Evolutionary conservation across 2,797 vertebrate genomes (phyloP).

Genomic region (Eupleurogrammus muticus): DNA sequence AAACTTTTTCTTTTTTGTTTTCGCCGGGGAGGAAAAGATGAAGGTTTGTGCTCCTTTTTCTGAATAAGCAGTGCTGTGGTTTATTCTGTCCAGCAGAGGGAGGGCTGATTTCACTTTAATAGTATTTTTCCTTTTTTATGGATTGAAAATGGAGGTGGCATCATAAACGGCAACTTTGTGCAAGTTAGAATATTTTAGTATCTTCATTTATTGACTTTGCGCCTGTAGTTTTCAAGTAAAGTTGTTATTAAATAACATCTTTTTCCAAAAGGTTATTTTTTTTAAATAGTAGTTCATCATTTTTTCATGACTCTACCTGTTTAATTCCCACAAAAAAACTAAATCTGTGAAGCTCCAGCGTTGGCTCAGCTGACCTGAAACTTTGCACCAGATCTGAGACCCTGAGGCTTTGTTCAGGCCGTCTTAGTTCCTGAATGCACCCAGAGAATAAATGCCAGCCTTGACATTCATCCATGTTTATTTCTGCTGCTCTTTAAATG

Average conservation of each 20-base stretch:
- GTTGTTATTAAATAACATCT: background rate
- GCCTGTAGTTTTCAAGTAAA: background rate
- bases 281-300: background rate
- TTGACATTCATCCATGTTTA: slow-evolving; percentile 50
- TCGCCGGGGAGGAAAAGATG: too few species aligned
- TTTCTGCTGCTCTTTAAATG: slow-evolving; percentile 50
- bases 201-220: background rate
- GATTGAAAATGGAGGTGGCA: background rate
- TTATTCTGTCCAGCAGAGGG: slow-evolving; percentile 54
- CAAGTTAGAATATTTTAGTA: background rate
- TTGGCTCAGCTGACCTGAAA: background rate
- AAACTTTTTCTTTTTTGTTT: too few species aligned
- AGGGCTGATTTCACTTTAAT: background rate
- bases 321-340: background rate
- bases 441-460: background rate
- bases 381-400: background rate
- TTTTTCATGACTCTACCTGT: slow-evolving; percentile 1
- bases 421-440: background rate
- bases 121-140: background rate
- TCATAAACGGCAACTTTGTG: background rate
- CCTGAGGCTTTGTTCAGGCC: slow-evolving; percentile 5
- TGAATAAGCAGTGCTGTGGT: background rate
- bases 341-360: background rate
- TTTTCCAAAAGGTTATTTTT: background rate
- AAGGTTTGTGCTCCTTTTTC: background rate